phyloP scores from a whole-genome alignment of 2,797 vertebrate genomes.

The Callimico goeldii region DNA sequence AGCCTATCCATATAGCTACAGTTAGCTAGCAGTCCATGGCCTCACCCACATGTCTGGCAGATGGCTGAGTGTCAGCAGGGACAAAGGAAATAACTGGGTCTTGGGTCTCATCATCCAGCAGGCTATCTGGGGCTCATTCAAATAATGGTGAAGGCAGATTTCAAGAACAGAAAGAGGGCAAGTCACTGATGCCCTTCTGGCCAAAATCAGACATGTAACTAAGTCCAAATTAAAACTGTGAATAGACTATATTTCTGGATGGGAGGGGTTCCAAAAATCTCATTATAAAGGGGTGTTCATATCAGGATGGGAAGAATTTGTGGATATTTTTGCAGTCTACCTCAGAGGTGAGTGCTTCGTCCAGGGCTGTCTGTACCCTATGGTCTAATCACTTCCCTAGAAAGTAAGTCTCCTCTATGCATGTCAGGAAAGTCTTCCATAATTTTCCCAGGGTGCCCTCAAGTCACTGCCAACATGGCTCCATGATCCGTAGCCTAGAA shows the following conservation, averaged over 20 bases:
- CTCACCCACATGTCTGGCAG: neutral
- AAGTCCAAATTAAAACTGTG: neutral
- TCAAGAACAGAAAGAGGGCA: neutral
- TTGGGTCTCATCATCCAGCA: neutral
- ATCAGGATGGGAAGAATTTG: neutral
- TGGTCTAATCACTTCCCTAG: neutral
- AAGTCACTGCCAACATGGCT: conserved; percentile 82
- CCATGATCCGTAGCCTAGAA: conserved; percentile 81
- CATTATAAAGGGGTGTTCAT: neutral
- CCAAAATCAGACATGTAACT: neutral
- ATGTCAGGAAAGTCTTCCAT: conserved; percentile 73
- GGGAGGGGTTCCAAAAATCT: neutral
- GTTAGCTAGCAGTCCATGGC: neutral
- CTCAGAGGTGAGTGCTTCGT: neutral
- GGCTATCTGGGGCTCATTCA: neutral
- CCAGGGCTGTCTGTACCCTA: neutral
- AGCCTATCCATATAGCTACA: neutral
- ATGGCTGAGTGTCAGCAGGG: neutral
- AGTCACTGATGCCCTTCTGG: neutral
- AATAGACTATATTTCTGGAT: neutral
- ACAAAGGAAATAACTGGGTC: neutral
- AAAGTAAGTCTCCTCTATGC: conserved; percentile 1
- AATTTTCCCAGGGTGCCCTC: conserved; percentile 80
- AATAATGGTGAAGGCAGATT: neutral
- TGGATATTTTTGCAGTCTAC: neutral